Conservation (phyloP, 1,140 invertebrate genomes). For the Marisa cornuarietis region DNA sequence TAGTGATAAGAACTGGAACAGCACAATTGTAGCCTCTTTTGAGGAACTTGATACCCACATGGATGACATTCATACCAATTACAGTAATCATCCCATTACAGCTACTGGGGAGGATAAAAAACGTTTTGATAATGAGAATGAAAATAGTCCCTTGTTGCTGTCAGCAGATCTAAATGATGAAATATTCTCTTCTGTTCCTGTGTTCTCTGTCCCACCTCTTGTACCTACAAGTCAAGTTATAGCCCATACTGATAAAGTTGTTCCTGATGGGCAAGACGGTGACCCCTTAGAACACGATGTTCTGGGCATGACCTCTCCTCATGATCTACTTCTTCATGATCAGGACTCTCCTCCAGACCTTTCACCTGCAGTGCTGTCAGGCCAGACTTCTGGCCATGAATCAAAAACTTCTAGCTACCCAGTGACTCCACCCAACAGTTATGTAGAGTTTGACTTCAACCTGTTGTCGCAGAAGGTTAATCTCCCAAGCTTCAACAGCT, state of each 20-base stretch:
- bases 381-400: conserved; percentile 34
- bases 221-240: no score
- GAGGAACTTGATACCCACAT: no score
- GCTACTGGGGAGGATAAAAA: no score
- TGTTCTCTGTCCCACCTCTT: no score
- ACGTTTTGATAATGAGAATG: no score
- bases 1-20: no score
- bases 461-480: conserved; percentile 34
- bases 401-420: conserved; percentile 50
- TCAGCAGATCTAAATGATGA: no score
- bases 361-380: conserved; percentile 17
- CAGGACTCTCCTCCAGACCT: conserved; percentile 25
- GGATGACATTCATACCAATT: no score
- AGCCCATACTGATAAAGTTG: not conserved
- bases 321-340: conserved; percentile 20
- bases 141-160: no score
- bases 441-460: conserved; percentile 45
- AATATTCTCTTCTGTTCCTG: no score
- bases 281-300: conserved; percentile 17
- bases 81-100: no score
- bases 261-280: conserved; percentile 5
- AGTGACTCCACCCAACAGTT: conserved; percentile 57
- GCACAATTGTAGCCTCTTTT: no score
- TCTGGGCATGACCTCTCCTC: conserved; percentile 11
- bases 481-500: conserved; percentile 61